A percentile compares a stretch with the other conserved stretches of the same genome.
phyloP scores from a whole-genome alignment of 2,888 invertebrate species.

The Hemithea aestivaria region DNA sequence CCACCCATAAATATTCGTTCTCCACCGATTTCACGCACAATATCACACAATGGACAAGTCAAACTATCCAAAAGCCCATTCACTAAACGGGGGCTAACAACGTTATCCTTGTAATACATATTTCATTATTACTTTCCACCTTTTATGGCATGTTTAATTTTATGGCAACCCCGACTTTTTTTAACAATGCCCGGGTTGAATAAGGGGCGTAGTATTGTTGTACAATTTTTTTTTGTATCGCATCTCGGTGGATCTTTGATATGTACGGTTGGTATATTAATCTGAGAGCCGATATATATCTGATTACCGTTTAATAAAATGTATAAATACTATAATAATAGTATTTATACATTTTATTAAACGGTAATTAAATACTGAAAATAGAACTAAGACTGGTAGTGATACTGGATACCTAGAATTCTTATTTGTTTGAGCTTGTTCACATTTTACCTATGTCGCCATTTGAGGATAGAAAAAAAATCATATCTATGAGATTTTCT shows the following conservation, averaged over 20 bases:
- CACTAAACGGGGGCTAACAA: slow-evolving; percentile 72
- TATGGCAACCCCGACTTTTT: slow-evolving; percentile 64
- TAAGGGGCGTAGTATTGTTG: slow-evolving; percentile 77
- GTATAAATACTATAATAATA: too few relatives aligned
- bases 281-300: too few relatives aligned
- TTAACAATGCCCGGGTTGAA: slow-evolving; percentile 61
- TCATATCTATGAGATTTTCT: too few relatives aligned
- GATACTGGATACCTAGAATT: too few relatives aligned
- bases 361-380: too few relatives aligned
- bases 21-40: slow-evolving; percentile 73
- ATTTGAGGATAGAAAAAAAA: too few relatives aligned
- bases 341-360: too few relatives aligned
- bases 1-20: slow-evolving; percentile 60
- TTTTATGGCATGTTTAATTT: slow-evolving; percentile 73
- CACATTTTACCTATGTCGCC: too few relatives aligned
- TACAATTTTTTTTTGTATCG: slow-evolving; percentile 62
- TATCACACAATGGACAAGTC: slow-evolving; percentile 68
- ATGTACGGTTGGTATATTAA: slow-evolving; percentile 40
- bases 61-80: slow-evolving; percentile 67
- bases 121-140: slow-evolving; percentile 76
- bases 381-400: too few relatives aligned
- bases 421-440: too few relatives aligned
- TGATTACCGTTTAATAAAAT: too few relatives aligned
- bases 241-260: slow-evolving; percentile 34
- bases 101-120: slow-evolving; percentile 79